Conservation (phyloP, 2,797 vertebrate genomes). For the Triplophysa bombifrons region DNA sequence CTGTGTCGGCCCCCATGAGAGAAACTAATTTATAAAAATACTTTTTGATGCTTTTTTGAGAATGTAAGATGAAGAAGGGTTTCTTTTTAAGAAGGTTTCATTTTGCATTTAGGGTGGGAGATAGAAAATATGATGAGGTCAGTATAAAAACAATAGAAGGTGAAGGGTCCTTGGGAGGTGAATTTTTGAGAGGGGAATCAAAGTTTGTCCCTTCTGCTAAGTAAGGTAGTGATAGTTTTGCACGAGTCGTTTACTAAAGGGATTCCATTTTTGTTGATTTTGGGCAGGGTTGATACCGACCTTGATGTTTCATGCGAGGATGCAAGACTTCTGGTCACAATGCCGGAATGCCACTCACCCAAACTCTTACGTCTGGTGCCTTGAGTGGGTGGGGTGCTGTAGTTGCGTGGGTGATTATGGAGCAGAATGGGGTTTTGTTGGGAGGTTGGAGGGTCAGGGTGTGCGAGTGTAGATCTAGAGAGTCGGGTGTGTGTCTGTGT, state of each 20-base stretch:
- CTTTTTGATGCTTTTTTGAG: too few species aligned
- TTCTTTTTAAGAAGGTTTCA: too few species aligned
- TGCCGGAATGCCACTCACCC: conserved; percentile 38
- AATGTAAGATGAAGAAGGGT: too few species aligned
- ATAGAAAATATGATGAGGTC: too few species aligned
- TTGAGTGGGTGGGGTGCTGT: conserved; percentile 7
- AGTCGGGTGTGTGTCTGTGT: not conserved
- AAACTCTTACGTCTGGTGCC: conserved; percentile 42
- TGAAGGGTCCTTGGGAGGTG: not conserved
- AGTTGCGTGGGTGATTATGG: conserved; percentile 6
- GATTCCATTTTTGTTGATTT: conserved; percentile 49
- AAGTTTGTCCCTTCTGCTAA: conserved; percentile 62
- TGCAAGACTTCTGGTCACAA: conserved; percentile 33
- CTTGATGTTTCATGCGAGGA: conserved; percentile 51
- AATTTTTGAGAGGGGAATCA: conserved; percentile 64
- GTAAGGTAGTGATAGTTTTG: conserved; percentile 60
- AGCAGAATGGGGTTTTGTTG: not conserved
- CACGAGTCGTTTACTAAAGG: conserved; percentile 61
- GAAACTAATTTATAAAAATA: too few species aligned
- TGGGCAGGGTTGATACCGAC: conserved; percentile 57
- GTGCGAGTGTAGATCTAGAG: not conserved
- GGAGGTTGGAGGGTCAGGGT: not conserved
- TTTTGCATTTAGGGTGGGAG: too few species aligned
- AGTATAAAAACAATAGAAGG: conserved; percentile 47
- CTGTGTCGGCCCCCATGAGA: too few species aligned